Percentiles rank a stretch among this genome's conserved stretches.
phyloP scores from a whole-genome alignment of 23 tunicate genomes.

The Pegea sp. region DNA sequence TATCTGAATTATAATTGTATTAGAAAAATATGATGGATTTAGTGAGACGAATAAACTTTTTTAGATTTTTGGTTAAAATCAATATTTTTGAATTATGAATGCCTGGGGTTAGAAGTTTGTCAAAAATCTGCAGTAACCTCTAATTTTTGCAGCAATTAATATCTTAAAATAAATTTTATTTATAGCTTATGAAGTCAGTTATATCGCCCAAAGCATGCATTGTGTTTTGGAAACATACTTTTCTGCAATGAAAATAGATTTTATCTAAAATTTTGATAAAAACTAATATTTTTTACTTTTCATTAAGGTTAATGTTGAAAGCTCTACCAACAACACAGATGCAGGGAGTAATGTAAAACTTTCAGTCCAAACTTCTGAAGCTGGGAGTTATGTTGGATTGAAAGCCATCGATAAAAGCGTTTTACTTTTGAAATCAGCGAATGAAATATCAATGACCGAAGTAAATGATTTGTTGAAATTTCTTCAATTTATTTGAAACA shows the following conservation, averaged over 20 bases:
- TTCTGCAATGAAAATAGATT: no score
- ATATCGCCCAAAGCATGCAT: background rate
- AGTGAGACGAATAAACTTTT: no score
- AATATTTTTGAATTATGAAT: no score
- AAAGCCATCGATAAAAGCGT: background rate
- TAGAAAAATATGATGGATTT: no score
- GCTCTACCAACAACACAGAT: background rate
- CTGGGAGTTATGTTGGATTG: background rate
- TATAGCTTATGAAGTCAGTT: background rate
- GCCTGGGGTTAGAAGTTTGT: no score
- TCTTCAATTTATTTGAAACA: no score
- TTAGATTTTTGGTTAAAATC: no score
- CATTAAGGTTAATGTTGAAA: no score
- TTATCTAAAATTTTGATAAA: no score
- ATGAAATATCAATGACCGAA: background rate
- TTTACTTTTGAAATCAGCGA: background rate
- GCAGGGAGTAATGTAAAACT: background rate
- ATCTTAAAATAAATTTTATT: background rate
- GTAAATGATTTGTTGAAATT: background rate
- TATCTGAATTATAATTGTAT: no score
- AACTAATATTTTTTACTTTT: no score
- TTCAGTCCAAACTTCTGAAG: background rate
- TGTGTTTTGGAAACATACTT: background rate
- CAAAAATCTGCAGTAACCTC: no score
- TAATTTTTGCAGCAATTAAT: background rate